Conservation (phyloP, 2,888 invertebrate genomes). For the Embidobia sp. region DNA sequence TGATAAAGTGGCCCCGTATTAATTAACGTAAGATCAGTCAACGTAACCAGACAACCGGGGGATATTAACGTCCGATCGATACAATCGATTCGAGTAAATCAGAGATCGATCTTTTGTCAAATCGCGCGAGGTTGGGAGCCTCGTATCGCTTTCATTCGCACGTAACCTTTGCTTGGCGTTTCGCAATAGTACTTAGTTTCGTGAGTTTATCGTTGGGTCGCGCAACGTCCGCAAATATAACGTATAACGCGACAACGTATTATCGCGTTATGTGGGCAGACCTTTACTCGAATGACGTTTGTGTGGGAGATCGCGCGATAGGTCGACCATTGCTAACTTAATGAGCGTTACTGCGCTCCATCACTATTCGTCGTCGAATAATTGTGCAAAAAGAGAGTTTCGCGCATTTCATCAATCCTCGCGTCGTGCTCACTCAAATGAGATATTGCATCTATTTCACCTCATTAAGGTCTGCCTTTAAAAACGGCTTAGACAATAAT, state of each 20-base stretch:
- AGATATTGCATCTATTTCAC: conserved; percentile 47
- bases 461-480: conserved; percentile 33
- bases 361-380: conserved; percentile 56
- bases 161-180: conserved; percentile 66
- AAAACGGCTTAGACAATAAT: conserved; percentile 31
- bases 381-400: conserved; percentile 56
- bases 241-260: conserved; percentile 68
- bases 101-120: conserved; percentile 49
- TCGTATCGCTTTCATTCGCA: conserved; percentile 49
- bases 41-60: conserved; percentile 16
- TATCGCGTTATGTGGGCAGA: conserved; percentile 66
- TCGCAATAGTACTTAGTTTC: conserved; percentile 70
- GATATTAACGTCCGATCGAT: conserved; percentile 17
- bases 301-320: conserved; percentile 70
- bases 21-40: conserved; percentile 33
- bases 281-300: conserved; percentile 66
- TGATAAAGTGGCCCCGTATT: conserved; percentile 6
- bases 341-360: conserved; percentile 67
- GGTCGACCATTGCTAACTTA: conserved; percentile 68
- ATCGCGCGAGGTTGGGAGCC: conserved; percentile 13
- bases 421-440: conserved; percentile 39
- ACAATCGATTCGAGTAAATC: conserved; percentile 21
- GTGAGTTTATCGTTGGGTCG: conserved; percentile 68
- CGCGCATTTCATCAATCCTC: conserved; percentile 52
- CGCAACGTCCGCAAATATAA: conserved; percentile 67